A percentile compares a stretch with the other conserved stretches of the same genome.
These are phyloP conservation scores for Drosophila maculinotata DNA, from an alignment of 2,888 invertebrate genomes.

Conservation along the genomic window DNA sequence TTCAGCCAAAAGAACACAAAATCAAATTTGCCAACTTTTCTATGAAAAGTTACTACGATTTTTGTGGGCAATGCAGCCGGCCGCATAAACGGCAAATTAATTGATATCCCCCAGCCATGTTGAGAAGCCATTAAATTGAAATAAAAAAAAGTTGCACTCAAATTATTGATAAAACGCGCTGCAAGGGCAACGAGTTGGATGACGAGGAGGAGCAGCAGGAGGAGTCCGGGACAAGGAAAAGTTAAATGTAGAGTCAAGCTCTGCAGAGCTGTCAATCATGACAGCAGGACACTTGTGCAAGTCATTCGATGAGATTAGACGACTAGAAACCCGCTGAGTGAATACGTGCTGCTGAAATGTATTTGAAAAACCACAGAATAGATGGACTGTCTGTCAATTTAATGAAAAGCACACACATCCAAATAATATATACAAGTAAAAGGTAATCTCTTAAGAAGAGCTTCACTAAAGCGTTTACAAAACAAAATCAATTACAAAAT, in stretches of 20 bases:
- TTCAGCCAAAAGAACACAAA: constrained; percentile 20
- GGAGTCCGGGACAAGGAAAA: background rate
- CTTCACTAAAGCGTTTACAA: no score
- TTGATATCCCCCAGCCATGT: constrained; percentile 64
- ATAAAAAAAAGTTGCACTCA: constrained; percentile 38
- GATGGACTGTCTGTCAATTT: background rate
- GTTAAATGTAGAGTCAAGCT: constrained; percentile 8
- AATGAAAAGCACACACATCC: background rate
- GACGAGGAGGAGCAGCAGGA: background rate
- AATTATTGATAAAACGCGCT: constrained; percentile 28
- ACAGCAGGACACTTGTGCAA: constrained; percentile 54
- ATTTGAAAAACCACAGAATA: background rate
- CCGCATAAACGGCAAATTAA: constrained; percentile 65
- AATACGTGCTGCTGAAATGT: background rate
- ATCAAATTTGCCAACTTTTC: constrained; percentile 49
- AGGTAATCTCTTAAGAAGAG: no score
- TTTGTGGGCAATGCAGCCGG: constrained; percentile 70
- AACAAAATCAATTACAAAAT: constrained; percentile 1
- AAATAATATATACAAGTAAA: background rate
- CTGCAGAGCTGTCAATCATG: constrained; percentile 13
- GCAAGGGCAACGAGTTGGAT: background rate
- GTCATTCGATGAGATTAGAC: constrained; percentile 67
- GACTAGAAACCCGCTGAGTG: constrained; percentile 13
- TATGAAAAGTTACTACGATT: constrained; percentile 43
- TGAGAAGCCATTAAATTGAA: constrained; percentile 59